Conservation (phyloP, 2,888 invertebrate species). For the Drosophila prostipennis region DNA sequence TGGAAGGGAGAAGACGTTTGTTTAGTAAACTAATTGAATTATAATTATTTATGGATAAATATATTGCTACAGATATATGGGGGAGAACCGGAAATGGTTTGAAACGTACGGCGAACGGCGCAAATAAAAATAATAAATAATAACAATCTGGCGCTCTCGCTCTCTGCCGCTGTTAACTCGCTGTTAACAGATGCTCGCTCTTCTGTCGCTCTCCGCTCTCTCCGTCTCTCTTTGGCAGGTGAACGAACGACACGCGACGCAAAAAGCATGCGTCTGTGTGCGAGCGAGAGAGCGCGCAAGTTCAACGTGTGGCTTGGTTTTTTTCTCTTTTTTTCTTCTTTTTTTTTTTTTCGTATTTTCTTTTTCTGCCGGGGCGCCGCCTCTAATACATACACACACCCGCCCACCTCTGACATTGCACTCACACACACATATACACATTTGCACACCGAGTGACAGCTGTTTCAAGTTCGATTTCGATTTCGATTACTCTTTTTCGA, state of each 20-base stretch:
- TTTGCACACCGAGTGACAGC: slow-evolving; percentile 47
- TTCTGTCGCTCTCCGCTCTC: slow-evolving; percentile 2
- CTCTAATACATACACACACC: slow-evolving; percentile 28
- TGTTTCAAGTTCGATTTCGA: slow-evolving; percentile 59
- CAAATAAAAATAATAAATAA: slow-evolving; percentile 55
- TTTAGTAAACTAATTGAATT: slow-evolving; percentile 35
- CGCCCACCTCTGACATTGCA: slow-evolving; percentile 32
- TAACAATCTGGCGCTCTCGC: slow-evolving; percentile 33
- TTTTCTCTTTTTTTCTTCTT: slow-evolving; percentile 22
- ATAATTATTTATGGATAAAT: slow-evolving; percentile 25
- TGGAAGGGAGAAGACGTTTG: slow-evolving; percentile 7
- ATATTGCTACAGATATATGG: background rate
- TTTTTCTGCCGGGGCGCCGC: slow-evolving; percentile 36
- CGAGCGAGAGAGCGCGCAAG: slow-evolving; percentile 38
- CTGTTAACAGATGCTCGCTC: slow-evolving; percentile 15
- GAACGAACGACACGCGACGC: slow-evolving; percentile 76
- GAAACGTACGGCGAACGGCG: slow-evolving; percentile 44
- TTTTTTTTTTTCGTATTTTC: slow-evolving; percentile 6
- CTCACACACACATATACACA: slow-evolving; percentile 12
- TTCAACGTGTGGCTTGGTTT: slow-evolving; percentile 44
- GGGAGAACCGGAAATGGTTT: slow-evolving; percentile 34
- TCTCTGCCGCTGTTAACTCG: slow-evolving; percentile 19
- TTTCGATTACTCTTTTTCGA: slow-evolving; percentile 31
- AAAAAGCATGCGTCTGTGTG: slow-evolving; percentile 36
- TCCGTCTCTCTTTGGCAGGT: slow-evolving; percentile 57